Evolutionary conservation across 2,797 vertebrate genomes (phyloP), one percentile per base, ranked within the genome.

Genomic region (Takifugu rubripes): DNA sequence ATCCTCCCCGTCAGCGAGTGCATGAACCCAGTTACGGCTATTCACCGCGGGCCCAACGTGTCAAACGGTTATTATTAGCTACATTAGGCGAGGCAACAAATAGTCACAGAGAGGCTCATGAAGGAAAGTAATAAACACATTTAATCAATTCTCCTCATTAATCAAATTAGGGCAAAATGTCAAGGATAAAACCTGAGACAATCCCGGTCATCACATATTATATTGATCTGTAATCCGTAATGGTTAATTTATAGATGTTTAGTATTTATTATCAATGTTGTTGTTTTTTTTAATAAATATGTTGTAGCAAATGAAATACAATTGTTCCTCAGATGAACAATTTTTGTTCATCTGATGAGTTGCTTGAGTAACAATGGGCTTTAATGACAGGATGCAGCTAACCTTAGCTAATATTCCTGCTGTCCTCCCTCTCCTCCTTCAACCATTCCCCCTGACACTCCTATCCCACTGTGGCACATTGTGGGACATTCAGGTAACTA

Each of bases 381-480:
- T 84, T 87, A 88, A 88, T 84, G 80, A 86, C 82, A 77, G 68
- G 56, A 67, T 77, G 81, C 75, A 72, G 68, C 84, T 86, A 85
- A 89, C 88, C 86, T 88, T 78, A 84, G 74, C 72, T 49, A 68
- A 84, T 72, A 85, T 87, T 89, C 90, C 87, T 87, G 14, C 85
- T 91, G 88, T 84, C 66, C 76, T 5, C 64, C 67, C 68, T 16
- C 49, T 44, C 46, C 46, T 50, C 90, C 87, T 81, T 2, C 86
- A 44, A 17, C 84, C 12, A n/a, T 21, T 48, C 52, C 86, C 84
- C 21, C 86, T 81, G 90, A 91, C 91, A 89, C 88, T 86, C 90
- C 89, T 78, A 71, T 90, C 92, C 92, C 91, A 89, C 94, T 90
- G 88, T 77, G 93, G 94, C 94, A 98, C 92, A 94, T 94, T 48